phyloP scores from a whole-genome alignment of 2,113 vertebrate species.

The Sinocyclocheilus grahami region DNA sequence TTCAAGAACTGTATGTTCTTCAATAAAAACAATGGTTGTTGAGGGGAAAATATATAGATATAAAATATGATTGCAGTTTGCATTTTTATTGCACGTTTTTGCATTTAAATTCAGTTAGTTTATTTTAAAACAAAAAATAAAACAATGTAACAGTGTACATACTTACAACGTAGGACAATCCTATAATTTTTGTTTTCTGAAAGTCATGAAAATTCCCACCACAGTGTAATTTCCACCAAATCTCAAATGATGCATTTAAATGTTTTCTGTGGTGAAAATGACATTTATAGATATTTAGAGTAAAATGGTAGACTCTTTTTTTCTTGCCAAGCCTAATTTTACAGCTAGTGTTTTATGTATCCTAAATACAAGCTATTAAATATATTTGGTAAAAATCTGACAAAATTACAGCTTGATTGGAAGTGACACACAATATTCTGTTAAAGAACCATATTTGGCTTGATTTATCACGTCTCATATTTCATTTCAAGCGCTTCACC shows the following conservation, averaged over 20 bases:
- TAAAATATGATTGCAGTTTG: not conserved
- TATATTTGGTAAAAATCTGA: not conserved
- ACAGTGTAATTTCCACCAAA: too few species aligned
- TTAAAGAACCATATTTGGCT: not conserved
- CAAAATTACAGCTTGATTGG: not conserved
- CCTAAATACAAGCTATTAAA: too few species aligned
- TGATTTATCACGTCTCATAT: too few species aligned
- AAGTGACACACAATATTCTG: not conserved
- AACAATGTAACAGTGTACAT: too few species aligned
- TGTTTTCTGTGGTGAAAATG: not conserved
- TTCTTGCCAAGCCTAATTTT: too few species aligned
- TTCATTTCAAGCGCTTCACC: too few species aligned
- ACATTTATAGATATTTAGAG: not conserved
- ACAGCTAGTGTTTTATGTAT: too few species aligned
- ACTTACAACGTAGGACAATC: too few species aligned
- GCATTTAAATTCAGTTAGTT: not conserved
- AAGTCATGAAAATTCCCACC: not conserved
- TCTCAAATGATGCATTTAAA: not conserved
- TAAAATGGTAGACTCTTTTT: not conserved
- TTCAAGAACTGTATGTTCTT: not conserved
- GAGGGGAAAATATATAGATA: not conserved
- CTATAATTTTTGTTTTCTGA: not conserved
- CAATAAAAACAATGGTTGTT: not conserved
- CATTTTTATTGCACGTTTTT: not conserved
- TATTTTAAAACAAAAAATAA: too few species aligned